phyloP scores from a whole-genome alignment of 2,888 invertebrate genomes.

The Octodonta nipae region DNA sequence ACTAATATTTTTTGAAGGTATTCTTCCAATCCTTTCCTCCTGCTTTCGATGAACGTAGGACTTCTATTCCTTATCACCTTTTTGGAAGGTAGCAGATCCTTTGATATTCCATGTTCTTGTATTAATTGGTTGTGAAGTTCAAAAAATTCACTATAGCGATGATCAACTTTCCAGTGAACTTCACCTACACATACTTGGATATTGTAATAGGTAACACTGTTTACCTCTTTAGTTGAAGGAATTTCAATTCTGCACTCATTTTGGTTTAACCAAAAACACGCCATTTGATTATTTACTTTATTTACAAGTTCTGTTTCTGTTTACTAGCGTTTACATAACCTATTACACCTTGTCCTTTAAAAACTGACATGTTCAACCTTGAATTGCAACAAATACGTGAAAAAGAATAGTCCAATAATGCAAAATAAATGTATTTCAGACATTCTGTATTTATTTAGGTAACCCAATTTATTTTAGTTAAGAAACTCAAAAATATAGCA shows the following conservation, averaged over 20 bases:
- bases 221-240: conserved; percentile 48
- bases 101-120: conserved; percentile 64
- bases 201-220: conserved; percentile 58
- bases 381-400: no score
- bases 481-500: no score
- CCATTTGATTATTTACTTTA: no score
- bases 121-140: conserved; percentile 77
- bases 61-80: conserved; percentile 84
- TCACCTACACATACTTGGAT: conserved; percentile 57
- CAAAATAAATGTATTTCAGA: no score
- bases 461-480: no score
- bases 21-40: conserved; percentile 63
- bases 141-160: conserved; percentile 81
- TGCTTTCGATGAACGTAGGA: conserved; percentile 72
- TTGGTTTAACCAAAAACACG: conserved; percentile 57
- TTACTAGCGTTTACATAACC: no score
- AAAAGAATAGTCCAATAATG: no score
- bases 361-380: no score
- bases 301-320: no score
- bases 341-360: no score
- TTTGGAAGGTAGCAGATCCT: conserved; percentile 82
- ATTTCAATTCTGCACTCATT: conserved; percentile 54
- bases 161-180: conserved; percentile 68
- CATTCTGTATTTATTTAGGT: no score
- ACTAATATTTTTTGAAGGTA: conserved; percentile 68